Evolutionary conservation across 2,888 invertebrate species (phyloP).

Genomic region (Exephanes ischioxanthus): DNA sequence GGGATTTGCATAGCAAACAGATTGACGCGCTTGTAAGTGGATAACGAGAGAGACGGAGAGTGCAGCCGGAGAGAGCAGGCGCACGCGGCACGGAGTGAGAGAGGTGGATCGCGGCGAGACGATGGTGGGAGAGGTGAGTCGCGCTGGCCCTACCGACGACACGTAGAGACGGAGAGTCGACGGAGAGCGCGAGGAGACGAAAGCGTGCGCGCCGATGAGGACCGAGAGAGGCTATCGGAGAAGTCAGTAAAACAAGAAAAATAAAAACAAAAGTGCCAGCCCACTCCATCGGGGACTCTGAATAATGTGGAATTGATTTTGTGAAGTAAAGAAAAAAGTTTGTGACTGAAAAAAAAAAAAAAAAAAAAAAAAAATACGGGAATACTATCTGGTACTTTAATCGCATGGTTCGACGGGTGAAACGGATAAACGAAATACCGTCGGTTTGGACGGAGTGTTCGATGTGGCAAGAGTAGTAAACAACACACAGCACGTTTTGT

Average conservation of each 20-base stretch:
- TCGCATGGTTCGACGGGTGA: neutral
- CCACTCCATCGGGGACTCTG: no score
- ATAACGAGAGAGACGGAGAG: slow-evolving; percentile 78
- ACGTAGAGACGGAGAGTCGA: slow-evolving; percentile 58
- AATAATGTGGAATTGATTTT: slow-evolving; percentile 26
- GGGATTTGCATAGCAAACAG: slow-evolving; percentile 84
- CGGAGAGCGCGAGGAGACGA: slow-evolving; percentile 67
- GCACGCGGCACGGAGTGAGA: slow-evolving; percentile 46
- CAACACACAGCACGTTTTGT: slow-evolving; percentile 13
- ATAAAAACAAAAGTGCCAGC: slow-evolving; percentile 64
- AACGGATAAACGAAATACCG: slow-evolving; percentile 53
- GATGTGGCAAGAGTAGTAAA: slow-evolving; percentile 19
- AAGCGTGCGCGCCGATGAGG: slow-evolving; percentile 67
- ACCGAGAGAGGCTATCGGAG: slow-evolving; percentile 56
- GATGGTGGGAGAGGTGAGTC: slow-evolving; percentile 30
- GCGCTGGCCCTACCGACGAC: slow-evolving; percentile 30
- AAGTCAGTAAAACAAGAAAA: neutral
- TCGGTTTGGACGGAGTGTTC: neutral
- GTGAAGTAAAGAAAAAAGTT: neutral
- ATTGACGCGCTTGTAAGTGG: slow-evolving; percentile 83
- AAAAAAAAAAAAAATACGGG: neutral
- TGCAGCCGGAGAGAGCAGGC: slow-evolving; percentile 44
- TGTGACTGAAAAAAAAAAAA: neutral
- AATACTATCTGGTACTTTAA: neutral
- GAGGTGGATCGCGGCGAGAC: slow-evolving; percentile 36